Evolutionary conservation across 2,888 invertebrate genomes (phyloP).

Genomic region (Vannuccia rotundouncinata): DNA sequence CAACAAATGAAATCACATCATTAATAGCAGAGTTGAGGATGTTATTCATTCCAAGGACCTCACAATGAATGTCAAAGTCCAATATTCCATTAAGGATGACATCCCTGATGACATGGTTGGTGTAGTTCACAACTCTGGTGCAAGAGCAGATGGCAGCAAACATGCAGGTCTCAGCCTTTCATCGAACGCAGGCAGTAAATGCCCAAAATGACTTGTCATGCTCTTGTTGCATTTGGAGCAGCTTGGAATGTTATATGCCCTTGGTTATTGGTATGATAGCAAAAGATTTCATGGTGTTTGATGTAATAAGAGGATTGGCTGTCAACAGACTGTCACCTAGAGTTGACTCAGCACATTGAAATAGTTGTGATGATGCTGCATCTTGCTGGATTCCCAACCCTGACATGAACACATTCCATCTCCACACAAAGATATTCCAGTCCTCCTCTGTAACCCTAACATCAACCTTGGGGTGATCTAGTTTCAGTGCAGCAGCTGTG

Average conservation of each 20-base stretch:
- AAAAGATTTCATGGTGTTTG: constrained; percentile 16
- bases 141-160: background rate
- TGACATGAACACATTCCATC: constrained; percentile 26
- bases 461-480: constrained; percentile 29
- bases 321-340: constrained; percentile 31
- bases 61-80: constrained; percentile 23
- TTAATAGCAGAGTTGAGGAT: constrained; percentile 18
- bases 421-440: constrained; percentile 30
- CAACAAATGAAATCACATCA: background rate
- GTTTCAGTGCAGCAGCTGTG: constrained; percentile 1
- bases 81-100: constrained; percentile 7
- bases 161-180: background rate
- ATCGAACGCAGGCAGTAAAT: constrained; percentile 29
- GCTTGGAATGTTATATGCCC: constrained; percentile 25
- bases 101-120: background rate
- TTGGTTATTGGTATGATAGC: constrained; percentile 30
- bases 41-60: constrained; percentile 3
- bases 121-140: background rate
- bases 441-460: constrained; percentile 31
- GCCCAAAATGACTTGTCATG: constrained; percentile 29
- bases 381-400: constrained; percentile 22
- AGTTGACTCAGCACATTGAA: constrained; percentile 24
- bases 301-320: constrained; percentile 18
- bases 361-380: constrained; percentile 20
- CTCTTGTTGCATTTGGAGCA: constrained; percentile 20